These are phyloP conservation scores for Meloidogyne exigua DNA, from an alignment of 1,140 invertebrate genomes.

Conservation along the genomic window DNA sequence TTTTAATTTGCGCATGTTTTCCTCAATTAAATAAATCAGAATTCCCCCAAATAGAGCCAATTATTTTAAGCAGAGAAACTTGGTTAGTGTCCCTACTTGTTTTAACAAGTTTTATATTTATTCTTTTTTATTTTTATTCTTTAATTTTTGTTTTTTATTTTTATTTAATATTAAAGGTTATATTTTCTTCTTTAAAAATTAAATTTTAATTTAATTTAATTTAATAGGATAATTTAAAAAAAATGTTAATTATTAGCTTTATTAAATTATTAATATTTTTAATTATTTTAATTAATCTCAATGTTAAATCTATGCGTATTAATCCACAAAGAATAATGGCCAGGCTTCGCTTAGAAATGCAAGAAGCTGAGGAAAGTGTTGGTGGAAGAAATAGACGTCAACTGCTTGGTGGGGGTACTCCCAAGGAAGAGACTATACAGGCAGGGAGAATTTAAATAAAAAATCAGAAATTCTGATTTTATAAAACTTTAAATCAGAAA, in stretches of 20 bases:
- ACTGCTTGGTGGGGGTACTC: conserved; percentile 31
- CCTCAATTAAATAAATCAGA: too few species aligned
- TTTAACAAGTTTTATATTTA: background rate
- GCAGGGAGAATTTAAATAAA: conserved; percentile 24
- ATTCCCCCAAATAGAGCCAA: background rate
- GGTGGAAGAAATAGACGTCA: conserved; percentile 46
- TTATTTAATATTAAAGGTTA: background rate
- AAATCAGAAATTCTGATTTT: background rate
- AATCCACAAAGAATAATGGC: conserved; percentile 61
- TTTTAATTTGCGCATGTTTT: too few species aligned
- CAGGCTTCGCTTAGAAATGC: conserved; percentile 49
- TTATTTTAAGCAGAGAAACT: background rate
- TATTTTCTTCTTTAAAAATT: background rate
- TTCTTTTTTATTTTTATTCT: background rate
- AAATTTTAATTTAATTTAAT: too few species aligned
- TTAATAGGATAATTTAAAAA: background rate
- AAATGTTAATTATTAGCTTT: background rate
- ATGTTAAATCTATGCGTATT: conserved; percentile 38
- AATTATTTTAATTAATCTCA: background rate
- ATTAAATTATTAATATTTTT: background rate
- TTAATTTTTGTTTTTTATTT: too few species aligned
- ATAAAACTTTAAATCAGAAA: conserved; percentile 12
- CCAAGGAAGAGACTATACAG: conserved; percentile 62
- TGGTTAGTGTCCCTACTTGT: background rate
- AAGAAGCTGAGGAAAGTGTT: conserved; percentile 15